phyloP scores from a whole-genome alignment of 2,797 vertebrate species.

The Sebastes flavidus region DNA sequence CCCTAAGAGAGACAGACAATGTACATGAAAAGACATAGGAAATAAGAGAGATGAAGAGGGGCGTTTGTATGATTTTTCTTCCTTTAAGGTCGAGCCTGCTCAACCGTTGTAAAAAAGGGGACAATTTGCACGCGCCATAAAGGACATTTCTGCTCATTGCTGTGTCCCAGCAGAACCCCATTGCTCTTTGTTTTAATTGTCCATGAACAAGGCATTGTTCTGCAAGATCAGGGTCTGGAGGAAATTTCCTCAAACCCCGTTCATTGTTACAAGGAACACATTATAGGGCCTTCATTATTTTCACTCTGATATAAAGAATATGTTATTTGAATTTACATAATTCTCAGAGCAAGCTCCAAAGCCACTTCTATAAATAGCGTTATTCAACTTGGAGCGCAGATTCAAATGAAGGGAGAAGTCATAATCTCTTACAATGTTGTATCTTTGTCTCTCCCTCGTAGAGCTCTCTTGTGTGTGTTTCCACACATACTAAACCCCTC shows the following conservation, averaged over 20 bases:
- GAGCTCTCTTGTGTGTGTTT: constrained; percentile 33
- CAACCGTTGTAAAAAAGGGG: constrained; percentile 59
- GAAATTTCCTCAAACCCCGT: constrained; percentile 67
- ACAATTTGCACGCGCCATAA: constrained; percentile 79
- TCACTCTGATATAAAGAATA: constrained; percentile 75
- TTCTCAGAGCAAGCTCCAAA: constrained; percentile 68
- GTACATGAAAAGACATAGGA: constrained; percentile 30
- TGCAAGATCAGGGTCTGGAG: constrained; percentile 69
- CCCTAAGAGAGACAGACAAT: constrained; percentile 12
- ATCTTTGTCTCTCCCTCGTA: constrained; percentile 60
- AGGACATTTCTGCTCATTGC: constrained; percentile 75
- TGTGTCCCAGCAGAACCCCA: constrained; percentile 68
- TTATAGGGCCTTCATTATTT: constrained; percentile 80
- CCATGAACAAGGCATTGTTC: constrained; percentile 79
- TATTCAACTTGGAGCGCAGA: constrained; percentile 69
- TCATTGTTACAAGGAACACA: constrained; percentile 77
- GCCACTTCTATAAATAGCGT: constrained; percentile 77
- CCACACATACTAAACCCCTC: constrained; percentile 4
- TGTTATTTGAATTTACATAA: constrained; percentile 82
- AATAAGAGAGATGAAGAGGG: constrained; percentile 37
- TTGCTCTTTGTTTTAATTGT: constrained; percentile 82
- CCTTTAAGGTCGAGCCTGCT: constrained; percentile 69
- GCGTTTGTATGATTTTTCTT: constrained; percentile 44
- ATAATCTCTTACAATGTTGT: constrained; percentile 66
- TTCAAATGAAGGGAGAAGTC: constrained; percentile 69